Base-by-base conservation (phyloP, 2,113 vertebrate species). In the Prietella phreatophila region DNA sequence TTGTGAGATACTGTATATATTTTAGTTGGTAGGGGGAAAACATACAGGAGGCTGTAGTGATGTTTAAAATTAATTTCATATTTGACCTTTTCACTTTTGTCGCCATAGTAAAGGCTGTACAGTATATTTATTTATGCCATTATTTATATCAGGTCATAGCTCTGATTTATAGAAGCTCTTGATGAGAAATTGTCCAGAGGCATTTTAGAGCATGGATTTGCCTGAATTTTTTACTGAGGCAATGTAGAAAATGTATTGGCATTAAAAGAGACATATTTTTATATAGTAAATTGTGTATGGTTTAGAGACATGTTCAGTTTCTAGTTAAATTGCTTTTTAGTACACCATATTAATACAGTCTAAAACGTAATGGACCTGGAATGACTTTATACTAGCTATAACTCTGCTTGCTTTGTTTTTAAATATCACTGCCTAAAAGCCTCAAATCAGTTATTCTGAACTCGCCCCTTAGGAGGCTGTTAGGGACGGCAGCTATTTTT, bases 401-500 rank as follows among this genome's bases (percentile, higher is more conserved):
- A 67, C 42, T 63, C 58, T 15, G 15, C 85, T 56, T 39, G 50
- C 42, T 67, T 56, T 65, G 39, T 53, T 86, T 86, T 86, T 86
- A 80, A 80, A 76, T 39, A 67, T 86, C 33, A 85, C 65, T 88
- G 47, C 84, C 84, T 81, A 65, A 84, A 84, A 84, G 55, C 84
- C 30, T 73, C 78, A 50, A 76, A 84, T 83, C 82, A 82, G 82
- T 82, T 82, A 81, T 84, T 86, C 88, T 75, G 30, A 85, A 75
- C 56, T 30, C 4, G 86, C 67, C 84, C 65, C 67, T 76, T 47
- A 82, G 67, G 67, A 82, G 81, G 65, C 39, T 88, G 76, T 53
- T 76, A 79, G 60, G 84, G 73, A 76, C 27, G 53, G 60, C 30
- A 73, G 75, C 33, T 89, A 86, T 82, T 78, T 90, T 89, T 89